Conservation (phyloP, 2,888 invertebrate species). For the Pegoplata infirma region DNA sequence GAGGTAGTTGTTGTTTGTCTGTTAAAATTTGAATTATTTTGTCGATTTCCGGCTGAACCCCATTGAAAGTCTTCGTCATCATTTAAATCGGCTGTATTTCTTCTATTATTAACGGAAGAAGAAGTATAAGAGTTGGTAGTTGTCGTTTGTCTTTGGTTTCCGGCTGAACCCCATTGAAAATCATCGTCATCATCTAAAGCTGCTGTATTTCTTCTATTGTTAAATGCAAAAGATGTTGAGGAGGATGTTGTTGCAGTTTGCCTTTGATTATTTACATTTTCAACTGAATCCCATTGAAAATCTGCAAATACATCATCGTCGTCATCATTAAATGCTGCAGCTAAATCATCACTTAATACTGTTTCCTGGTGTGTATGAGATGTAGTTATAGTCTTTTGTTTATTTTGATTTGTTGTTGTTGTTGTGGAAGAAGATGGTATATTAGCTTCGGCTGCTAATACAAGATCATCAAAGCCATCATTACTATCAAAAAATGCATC, state of each 20-base stretch:
- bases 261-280: background rate
- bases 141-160: too few species aligned
- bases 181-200: slow-evolving; percentile 15
- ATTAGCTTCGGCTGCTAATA: slow-evolving; percentile 62
- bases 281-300: slow-evolving; percentile 18
- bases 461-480: slow-evolving; percentile 73
- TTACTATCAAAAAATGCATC: slow-evolving; percentile 72
- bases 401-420: background rate
- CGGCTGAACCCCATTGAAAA: too few species aligned
- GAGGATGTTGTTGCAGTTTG: background rate
- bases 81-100: too few species aligned
- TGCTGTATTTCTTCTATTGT: background rate
- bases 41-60: too few species aligned
- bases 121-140: too few species aligned
- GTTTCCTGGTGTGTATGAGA: background rate
- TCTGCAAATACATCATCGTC: slow-evolving; percentile 64
- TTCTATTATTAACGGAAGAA: too few species aligned
- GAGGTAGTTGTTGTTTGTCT: too few species aligned
- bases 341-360: slow-evolving; percentile 65
- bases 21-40: too few species aligned
- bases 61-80: too few species aligned
- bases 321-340: slow-evolving; percentile 70
- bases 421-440: background rate
- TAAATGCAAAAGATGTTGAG: background rate
- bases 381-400: background rate